A percentile compares a stretch with the other conserved stretches of the same genome.
These are phyloP conservation scores for Lampris megalopsis DNA, from an alignment of 2,113 vertebrate species.

Conservation along the genomic window DNA sequence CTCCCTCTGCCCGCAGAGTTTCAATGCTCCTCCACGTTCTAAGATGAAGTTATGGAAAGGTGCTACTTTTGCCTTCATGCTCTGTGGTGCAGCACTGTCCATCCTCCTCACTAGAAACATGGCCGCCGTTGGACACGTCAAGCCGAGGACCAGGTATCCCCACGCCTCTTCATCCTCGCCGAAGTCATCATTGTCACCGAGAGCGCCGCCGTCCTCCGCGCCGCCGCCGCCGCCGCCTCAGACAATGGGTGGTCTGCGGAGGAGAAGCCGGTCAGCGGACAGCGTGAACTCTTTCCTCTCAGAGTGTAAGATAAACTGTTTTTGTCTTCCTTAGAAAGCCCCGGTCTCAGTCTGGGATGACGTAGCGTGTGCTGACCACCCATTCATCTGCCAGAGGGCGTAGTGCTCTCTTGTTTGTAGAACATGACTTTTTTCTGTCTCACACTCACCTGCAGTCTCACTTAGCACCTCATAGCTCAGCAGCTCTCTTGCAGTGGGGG, in stretches of 20 bases:
- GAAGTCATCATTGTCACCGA: slow-evolving; percentile 25
- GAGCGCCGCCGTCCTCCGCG: slow-evolving; percentile 43
- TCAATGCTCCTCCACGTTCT: slow-evolving; percentile 91
- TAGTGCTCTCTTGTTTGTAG: slow-evolving; percentile 28
- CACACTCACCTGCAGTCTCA: slow-evolving; percentile 38
- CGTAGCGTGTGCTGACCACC: slow-evolving; percentile 21
- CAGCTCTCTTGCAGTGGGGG: not conserved
- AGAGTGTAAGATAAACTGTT: slow-evolving; percentile 80
- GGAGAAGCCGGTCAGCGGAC: slow-evolving; percentile 70
- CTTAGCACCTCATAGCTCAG: slow-evolving; percentile 61
- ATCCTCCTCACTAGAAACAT: slow-evolving; percentile 87
- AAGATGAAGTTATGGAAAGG: slow-evolving; percentile 97
- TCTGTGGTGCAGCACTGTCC: slow-evolving; percentile 87
- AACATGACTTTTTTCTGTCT: slow-evolving; percentile 31
- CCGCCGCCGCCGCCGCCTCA: slow-evolving; percentile 33
- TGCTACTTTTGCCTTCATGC: slow-evolving; percentile 89
- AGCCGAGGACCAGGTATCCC: slow-evolving; percentile 42
- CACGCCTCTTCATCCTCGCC: slow-evolving; percentile 38
- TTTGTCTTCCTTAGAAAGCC: slow-evolving; percentile 15
- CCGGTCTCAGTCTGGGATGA: slow-evolving; percentile 31
- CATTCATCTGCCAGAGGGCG: not conserved
- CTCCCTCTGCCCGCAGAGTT: slow-evolving; percentile 83
- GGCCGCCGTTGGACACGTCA: slow-evolving; percentile 62
- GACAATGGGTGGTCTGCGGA: slow-evolving; percentile 53
- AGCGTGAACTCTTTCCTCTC: slow-evolving; percentile 78